phyloP scores from a whole-genome alignment of 2,888 invertebrate species.

The Rotaria macrura region DNA sequence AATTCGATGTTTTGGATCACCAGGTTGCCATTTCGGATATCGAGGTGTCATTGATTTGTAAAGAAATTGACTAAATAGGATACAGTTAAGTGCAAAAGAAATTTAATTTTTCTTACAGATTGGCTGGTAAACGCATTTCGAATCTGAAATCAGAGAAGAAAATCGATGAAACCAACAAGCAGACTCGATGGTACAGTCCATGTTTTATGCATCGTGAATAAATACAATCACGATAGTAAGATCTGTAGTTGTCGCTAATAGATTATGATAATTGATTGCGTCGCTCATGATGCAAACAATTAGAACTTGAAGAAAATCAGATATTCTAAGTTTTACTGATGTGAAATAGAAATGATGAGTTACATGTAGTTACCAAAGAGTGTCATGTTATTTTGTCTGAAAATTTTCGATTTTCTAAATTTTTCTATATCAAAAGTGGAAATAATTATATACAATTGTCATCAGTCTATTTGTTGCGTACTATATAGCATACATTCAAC shows the following conservation, averaged over 20 bases:
- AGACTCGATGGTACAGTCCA: background rate
- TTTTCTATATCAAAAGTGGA: too few relatives aligned
- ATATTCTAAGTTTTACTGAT: too few relatives aligned
- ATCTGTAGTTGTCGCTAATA: background rate
- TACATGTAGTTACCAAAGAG: too few relatives aligned
- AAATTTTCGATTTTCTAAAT: too few relatives aligned
- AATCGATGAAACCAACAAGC: background rate
- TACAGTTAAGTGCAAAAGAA: background rate
- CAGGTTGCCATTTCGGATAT: conserved; percentile 79
- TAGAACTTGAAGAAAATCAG: too few relatives aligned
- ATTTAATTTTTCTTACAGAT: background rate
- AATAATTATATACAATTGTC: too few relatives aligned
- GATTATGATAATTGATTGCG: too few relatives aligned
- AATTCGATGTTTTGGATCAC: conserved; percentile 81
- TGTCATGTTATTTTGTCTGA: too few relatives aligned
- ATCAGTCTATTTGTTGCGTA: too few relatives aligned
- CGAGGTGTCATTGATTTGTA: conserved; percentile 43
- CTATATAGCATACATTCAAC: too few relatives aligned
- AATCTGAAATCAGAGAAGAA: background rate
- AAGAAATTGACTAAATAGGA: background rate
- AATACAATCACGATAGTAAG: background rate
- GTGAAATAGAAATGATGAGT: too few relatives aligned
- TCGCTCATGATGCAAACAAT: too few relatives aligned
- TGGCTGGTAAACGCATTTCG: background rate
- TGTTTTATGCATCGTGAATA: background rate